phyloP scores from a whole-genome alignment of 2,888 invertebrate species.

The Eupithecia pulchellata region DNA sequence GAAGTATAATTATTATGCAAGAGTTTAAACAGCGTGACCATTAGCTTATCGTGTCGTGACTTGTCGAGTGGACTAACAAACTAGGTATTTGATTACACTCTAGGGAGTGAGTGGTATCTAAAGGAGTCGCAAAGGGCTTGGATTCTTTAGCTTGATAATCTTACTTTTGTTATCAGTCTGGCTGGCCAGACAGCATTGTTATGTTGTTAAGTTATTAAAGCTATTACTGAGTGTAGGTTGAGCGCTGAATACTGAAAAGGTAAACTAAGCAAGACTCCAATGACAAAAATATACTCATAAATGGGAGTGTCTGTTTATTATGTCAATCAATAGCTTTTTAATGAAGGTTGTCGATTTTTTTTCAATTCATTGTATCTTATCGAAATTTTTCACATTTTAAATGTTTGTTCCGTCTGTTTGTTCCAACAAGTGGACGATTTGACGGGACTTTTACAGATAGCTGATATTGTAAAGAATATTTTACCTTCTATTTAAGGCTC shows the following conservation, averaged over 20 bases:
- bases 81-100: slow-evolving; percentile 3
- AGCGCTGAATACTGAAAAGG: neutral
- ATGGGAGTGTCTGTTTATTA: neutral
- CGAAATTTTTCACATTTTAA: neutral
- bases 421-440: too few species aligned
- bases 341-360: neutral
- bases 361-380: too few species aligned
- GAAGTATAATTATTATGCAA: slow-evolving; percentile 8
- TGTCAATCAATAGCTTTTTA: neutral
- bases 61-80: neutral
- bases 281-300: neutral
- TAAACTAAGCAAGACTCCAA: neutral
- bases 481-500: neutral
- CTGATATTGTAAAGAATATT: neutral
- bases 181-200: slow-evolving; percentile 5
- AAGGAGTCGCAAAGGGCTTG: neutral
- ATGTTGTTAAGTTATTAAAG: neutral
- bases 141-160: neutral
- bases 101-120: neutral
- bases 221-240: neutral
- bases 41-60: slow-evolving; percentile 1
- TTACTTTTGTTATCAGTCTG: neutral
- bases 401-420: neutral
- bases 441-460: neutral
- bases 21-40: neutral